Conservation (phyloP, 2,113 vertebrate species). For the Halichoeres trimaculatus region DNA sequence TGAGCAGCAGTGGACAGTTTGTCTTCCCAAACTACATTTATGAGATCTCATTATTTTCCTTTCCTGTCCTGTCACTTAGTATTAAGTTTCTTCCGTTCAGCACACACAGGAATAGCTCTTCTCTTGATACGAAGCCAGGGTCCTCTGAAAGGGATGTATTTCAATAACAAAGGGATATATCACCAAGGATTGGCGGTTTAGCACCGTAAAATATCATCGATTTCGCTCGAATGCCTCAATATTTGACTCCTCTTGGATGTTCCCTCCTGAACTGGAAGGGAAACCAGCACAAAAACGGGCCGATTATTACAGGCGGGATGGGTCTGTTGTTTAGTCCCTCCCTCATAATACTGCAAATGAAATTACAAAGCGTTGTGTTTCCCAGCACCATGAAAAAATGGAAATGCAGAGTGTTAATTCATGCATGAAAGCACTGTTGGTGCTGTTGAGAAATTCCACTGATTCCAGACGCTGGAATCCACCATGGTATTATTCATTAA, state of each 20-base stretch:
- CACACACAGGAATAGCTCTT: conserved; percentile 66
- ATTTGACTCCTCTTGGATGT: conserved; percentile 51
- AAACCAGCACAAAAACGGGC: conserved; percentile 66
- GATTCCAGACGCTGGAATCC: conserved; percentile 79
- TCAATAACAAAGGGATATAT: conserved; percentile 72
- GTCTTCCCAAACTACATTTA: conserved; percentile 69
- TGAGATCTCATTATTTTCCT: conserved; percentile 80
- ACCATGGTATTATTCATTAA: conserved; percentile 86
- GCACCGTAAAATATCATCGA: conserved; percentile 71
- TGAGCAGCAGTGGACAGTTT: conserved; percentile 48
- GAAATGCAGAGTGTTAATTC: conserved; percentile 76
- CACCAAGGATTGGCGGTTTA: conserved; percentile 63
- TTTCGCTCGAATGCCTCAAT: conserved; percentile 68
- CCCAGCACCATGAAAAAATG: conserved; percentile 70
- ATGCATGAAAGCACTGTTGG: conserved; percentile 78
- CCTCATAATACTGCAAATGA: conserved; percentile 72
- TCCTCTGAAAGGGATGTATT: conserved; percentile 65
- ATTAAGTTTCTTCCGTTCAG: conserved; percentile 66
- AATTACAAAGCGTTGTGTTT: conserved; percentile 73
- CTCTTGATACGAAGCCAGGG: conserved; percentile 64
- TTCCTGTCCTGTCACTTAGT: conserved; percentile 78
- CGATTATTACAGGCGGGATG: conserved; percentile 57
- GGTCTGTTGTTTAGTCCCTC: conserved; percentile 50
- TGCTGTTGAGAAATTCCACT: conserved; percentile 71
- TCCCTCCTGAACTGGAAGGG: conserved; percentile 55